These are phyloP conservation scores for Pseudococcus viburni DNA, from an alignment of 2,888 invertebrate genomes.

Conservation along the genomic window DNA sequence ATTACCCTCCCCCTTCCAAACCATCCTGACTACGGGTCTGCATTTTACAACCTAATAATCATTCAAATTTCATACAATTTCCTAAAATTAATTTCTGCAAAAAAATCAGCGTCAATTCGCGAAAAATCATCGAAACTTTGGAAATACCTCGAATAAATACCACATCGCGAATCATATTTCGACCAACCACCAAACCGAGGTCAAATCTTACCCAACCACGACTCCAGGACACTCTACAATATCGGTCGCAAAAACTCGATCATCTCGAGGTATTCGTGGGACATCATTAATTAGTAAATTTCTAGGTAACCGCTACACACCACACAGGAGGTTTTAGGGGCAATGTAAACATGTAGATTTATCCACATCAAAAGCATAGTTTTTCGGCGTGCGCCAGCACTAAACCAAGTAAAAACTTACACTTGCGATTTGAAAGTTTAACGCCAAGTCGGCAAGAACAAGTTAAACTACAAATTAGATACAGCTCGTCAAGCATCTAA, in stretches of 20 bases:
- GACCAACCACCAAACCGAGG: too few relatives aligned
- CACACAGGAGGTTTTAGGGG: not conserved
- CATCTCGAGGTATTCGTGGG: not conserved
- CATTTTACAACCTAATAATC: too few relatives aligned
- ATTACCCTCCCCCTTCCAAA: too few relatives aligned
- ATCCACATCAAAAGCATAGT: conserved; percentile 34
- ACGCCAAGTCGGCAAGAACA: conserved; percentile 37
- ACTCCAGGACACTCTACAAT: not conserved
- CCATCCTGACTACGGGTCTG: too few relatives aligned
- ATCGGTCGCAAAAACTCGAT: not conserved
- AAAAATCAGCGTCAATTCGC: too few relatives aligned
- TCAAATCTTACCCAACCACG: too few relatives aligned
- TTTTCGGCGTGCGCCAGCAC: not conserved
- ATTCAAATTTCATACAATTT: too few relatives aligned
- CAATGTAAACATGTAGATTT: conserved; percentile 7
- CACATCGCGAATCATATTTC: too few relatives aligned
- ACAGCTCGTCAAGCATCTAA: conserved; percentile 37
- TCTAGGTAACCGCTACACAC: not conserved
- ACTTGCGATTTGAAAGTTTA: conserved; percentile 9
- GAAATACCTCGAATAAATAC: too few relatives aligned
- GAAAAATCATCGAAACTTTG: too few relatives aligned
- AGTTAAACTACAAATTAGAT: conserved; percentile 41
- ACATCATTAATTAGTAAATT: not conserved
- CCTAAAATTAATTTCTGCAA: too few relatives aligned
- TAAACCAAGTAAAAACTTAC: not conserved